Base-by-base conservation (phyloP, 2,797 vertebrate genomes). In the Hafferia zeledoni region DNA sequence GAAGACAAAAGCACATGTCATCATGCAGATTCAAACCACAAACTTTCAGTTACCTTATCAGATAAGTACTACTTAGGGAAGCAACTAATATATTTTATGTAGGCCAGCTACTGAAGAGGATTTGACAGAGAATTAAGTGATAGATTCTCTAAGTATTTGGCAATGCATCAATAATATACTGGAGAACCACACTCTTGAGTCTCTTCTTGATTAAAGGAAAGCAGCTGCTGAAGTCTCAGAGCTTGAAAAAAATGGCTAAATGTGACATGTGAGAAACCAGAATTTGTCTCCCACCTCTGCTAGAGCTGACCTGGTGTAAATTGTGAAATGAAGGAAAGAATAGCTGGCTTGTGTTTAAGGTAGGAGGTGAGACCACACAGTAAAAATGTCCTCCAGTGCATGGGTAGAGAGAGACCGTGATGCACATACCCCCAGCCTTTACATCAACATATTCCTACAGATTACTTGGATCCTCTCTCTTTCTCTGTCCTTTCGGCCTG, bases 141-240 rank as follows among this genome's bases (percentile, higher is more conserved):
- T 92, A 94, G 77, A 89, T 93, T 94, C 83, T 0, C 3, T 52
- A 89, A 94, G 64, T 84, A 89, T 96, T 94, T 95, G 94, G 86
- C 93, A 94, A 83, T 2, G 27, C 52, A 77, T 95, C 93, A 93
- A 49, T 84, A 92, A 90, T 0, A 2, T 76, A 56, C 83, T 64
- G 68, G 75, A 95, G 83, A 93, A 74, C 43, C 71, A 68, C 68
- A 35, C 81, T 95, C 75, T 56, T 1, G 14, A 89, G 88, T 77
- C 49, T 91, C 74, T 87, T 81, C 77, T 90, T 90, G 86, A 94
- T 94, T 93, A 95, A 92, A 90, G 83, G 60, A 77, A 95, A 95
- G 68, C 92, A 95, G 86, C 92, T 90, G 93, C 78, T 95, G 79
- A 64, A 92, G 39, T 67, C 83, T 93, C 81, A 87, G 81, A 79